Base-by-base conservation (phyloP, 2,888 invertebrate species). In the Caradrina clavipalpis region DNA sequence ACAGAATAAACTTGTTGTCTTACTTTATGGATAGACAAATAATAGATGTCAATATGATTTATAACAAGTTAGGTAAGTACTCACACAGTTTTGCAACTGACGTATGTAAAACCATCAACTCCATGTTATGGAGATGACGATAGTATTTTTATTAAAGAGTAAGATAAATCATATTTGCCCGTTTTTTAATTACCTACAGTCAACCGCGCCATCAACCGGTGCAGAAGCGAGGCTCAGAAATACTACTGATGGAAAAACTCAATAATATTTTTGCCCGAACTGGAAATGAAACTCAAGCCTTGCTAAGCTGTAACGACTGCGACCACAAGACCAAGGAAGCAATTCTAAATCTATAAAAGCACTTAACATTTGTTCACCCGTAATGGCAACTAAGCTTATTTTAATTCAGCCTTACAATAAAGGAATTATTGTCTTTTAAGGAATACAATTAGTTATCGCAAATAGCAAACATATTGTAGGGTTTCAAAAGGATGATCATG, bases 21-120 rank as follows among this genome's bases (percentile, higher is more conserved):
- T 47, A 58, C 53, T 72, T 81, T 76, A 78, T 71, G 54, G 57
- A 31, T 69, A 55, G 47, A 69, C 56, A 61, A 58, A 73, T 49
- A 61, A 68, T 57, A 53, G 49, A 49, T 69, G 68, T 49, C 45
- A 77, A 73, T 68, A 55, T 64, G 54, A 58, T 69, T 53, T 62
- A 58, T 73, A 31, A 26, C 62, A 68, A 62, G 55, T 45, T 54
- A 63, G 50, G 4, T 64, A 53, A 19, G 21, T 67, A 54, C 47
- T 35, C 50, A 17, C 5, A 61, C 21, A 47, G 51, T 75, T 55
- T 64, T 60, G 19, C 55, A 59, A 63, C 21, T 22, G 58, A 63
- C 21, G 55, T 22, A 22, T 56, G 50, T 8, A 45, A 53, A 22
- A 45, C 26, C 35, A 35, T 4, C 26, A 26, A 26, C 26, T 45